Evolutionary conservation across 2,797 vertebrate genomes (phyloP).

Genomic region (Squalus acanthias): DNA sequence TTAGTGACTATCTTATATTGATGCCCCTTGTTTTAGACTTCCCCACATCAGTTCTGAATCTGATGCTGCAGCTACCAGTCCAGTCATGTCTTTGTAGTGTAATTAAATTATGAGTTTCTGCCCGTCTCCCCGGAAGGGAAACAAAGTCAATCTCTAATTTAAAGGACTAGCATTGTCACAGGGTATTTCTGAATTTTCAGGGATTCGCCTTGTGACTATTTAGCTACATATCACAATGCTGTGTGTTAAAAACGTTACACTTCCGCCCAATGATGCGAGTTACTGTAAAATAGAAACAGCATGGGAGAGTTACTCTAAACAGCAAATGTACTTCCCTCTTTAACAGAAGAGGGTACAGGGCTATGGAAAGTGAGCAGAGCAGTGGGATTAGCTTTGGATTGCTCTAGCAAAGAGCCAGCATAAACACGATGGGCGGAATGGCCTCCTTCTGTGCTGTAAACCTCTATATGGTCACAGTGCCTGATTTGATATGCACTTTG

Average conservation of each 20-base stretch:
- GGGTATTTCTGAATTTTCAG: neutral
- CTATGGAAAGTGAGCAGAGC: no score
- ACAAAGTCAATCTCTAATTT: neutral
- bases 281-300: neutral
- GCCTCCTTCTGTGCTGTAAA: neutral
- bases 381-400: no score
- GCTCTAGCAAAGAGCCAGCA: no score
- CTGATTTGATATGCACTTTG: no score
- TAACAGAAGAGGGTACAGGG: neutral
- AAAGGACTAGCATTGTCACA: neutral
- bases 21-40: neutral
- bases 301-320: no score
- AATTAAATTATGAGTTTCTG: neutral
- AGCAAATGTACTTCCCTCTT: neutral
- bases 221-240: neutral
- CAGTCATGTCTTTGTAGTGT: neutral
- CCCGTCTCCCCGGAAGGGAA: neutral
- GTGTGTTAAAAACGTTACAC: no score
- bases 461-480: no score
- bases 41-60: neutral
- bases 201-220: neutral
- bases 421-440: no score
- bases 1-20: neutral
- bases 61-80: neutral
- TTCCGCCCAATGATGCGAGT: neutral